Evolutionary conservation across 2,797 vertebrate genomes (phyloP).

Genomic region (Pachyuromys duprasi): DNA sequence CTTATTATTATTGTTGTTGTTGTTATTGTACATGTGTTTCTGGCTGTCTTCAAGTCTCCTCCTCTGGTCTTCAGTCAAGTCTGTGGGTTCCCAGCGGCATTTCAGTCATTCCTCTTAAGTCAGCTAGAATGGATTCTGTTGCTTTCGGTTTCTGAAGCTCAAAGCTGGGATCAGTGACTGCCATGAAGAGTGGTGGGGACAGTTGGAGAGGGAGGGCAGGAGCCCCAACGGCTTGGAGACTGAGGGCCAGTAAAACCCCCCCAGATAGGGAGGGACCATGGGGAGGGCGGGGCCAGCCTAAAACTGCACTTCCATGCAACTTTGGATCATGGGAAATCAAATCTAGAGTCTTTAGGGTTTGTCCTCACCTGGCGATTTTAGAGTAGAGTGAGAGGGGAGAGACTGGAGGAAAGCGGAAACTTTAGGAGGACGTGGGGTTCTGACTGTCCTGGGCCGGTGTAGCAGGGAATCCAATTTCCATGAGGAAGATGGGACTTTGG

Average conservation of each 20-base stretch:
- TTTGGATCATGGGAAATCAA: background rate
- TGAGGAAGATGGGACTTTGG: background rate
- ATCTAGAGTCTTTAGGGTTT: background rate
- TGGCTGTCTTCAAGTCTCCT: background rate
- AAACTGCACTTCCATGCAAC: rapidly evolving
- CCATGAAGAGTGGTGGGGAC: background rate
- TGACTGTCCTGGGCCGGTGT: background rate
- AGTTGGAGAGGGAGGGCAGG: background rate
- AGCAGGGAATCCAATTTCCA: background rate
- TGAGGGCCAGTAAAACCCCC: background rate
- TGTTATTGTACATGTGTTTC: too few relatives aligned
- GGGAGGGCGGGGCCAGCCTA: background rate
- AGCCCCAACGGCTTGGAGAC: background rate
- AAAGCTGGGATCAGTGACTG: rapidly evolving
- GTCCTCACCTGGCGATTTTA: too few relatives aligned
- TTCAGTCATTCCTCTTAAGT: background rate
- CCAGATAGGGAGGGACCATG: rapidly evolving
- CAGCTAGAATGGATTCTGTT: background rate
- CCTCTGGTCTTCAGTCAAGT: background rate
- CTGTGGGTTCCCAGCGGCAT: background rate
- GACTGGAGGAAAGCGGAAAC: background rate
- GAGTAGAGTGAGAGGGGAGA: background rate
- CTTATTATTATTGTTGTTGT: too few relatives aligned
- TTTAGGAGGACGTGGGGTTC: background rate
- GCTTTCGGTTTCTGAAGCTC: background rate